Percentiles rank a stretch among this genome's conserved stretches.
phyloP scores from a whole-genome alignment of 2,888 invertebrate genomes.

The Scrobipalpa costella region DNA sequence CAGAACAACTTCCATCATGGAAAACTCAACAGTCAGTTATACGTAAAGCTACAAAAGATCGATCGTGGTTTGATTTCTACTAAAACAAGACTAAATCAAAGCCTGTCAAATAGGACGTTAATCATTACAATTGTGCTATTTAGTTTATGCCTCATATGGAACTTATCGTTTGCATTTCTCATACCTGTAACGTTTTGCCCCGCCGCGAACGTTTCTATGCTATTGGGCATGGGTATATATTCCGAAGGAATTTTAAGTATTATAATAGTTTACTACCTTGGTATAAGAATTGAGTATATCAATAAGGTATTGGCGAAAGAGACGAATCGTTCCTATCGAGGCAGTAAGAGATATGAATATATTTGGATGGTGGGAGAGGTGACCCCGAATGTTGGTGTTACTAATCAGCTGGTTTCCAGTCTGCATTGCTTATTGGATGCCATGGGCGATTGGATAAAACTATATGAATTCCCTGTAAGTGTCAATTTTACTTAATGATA shows the following conservation, averaged over 20 bases:
- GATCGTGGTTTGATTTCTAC: conserved; percentile 50
- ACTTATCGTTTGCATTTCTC: conserved; percentile 28
- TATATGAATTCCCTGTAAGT: conserved; percentile 55
- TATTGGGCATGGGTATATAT: conserved; percentile 39
- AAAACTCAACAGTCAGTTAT: conserved; percentile 51
- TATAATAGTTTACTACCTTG: conserved; percentile 45
- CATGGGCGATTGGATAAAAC: conserved; percentile 47
- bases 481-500: not conserved
- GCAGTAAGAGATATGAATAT: not conserved
- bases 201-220: conserved; percentile 36
- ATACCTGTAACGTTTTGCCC: conserved; percentile 41
- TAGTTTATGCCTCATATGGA: not conserved
- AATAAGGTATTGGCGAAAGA: conserved; percentile 42
- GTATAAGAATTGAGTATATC: conserved; percentile 45
- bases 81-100: conserved; percentile 41
- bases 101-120: not conserved
- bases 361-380: conserved; percentile 18
- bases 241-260: conserved; percentile 46
- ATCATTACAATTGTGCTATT: not conserved
- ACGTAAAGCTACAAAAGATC: conserved; percentile 56
- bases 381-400: conserved; percentile 14
- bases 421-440: conserved; percentile 48
- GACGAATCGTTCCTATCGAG: not conserved
- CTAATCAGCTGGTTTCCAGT: conserved; percentile 40
- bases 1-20: conserved; percentile 37